Conservation (phyloP, 1,140 invertebrate genomes). For the Xylocopa sonorina region DNA sequence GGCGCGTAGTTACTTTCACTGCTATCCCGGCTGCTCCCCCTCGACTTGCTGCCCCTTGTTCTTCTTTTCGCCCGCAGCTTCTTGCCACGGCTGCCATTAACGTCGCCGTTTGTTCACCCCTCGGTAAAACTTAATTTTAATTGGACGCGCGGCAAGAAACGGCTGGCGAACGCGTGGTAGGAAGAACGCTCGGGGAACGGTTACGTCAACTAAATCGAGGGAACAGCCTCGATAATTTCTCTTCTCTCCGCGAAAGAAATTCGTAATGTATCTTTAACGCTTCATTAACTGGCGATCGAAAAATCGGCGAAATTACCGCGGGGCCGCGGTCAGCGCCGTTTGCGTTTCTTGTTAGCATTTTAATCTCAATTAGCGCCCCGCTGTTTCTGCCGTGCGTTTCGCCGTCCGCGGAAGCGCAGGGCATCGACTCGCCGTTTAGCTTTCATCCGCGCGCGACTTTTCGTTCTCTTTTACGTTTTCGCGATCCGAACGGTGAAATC, state of each 20-base stretch:
- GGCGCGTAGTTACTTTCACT: conserved; percentile 74
- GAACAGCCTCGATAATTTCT: too few species aligned
- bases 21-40: conserved; percentile 57
- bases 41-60: conserved; percentile 44
- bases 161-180: too few species aligned
- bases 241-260: too few species aligned
- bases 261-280: fast-evolving
- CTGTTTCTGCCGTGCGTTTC: conserved; percentile 47
- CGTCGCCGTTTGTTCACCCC: conserved; percentile 7
- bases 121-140: background rate
- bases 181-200: background rate
- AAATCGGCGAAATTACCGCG: background rate
- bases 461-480: conserved; percentile 43
- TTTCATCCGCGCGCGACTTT: conserved; percentile 54
- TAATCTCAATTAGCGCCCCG: conserved; percentile 59
- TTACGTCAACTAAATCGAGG: too few species aligned
- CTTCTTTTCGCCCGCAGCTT: conserved; percentile 40
- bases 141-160: background rate
- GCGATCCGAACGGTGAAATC: conserved; percentile 55
- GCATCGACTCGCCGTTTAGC: conserved; percentile 53
- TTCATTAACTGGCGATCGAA: background rate
- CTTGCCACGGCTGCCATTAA: conserved; percentile 2
- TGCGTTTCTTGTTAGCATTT: conserved; percentile 6
- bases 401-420: conserved; percentile 51
- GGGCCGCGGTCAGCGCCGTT: too few species aligned